Percentiles rank a stretch among this genome's conserved stretches.
These are phyloP conservation scores for Scaptomyza parva DNA, from an alignment of 2,888 invertebrate species.

Conservation along the genomic window DNA sequence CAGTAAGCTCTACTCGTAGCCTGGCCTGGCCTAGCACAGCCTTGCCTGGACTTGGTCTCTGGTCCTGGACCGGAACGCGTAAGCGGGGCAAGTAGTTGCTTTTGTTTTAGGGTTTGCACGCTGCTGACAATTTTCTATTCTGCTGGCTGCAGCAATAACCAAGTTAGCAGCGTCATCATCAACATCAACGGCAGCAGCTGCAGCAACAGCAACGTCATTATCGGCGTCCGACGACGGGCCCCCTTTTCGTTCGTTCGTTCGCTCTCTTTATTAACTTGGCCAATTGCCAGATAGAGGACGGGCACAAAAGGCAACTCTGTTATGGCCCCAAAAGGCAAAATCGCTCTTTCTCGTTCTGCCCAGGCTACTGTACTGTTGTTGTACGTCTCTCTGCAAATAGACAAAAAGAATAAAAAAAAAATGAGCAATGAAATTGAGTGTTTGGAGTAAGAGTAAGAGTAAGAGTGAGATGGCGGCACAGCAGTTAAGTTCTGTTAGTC, in stretches of 20 bases:
- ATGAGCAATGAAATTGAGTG: too few relatives aligned
- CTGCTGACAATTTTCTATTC: constrained; percentile 47
- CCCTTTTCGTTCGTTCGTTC: constrained; percentile 30
- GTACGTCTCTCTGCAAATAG: constrained; percentile 57
- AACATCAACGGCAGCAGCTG: constrained; percentile 57
- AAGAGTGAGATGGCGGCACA: constrained; percentile 16
- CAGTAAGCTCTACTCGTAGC: constrained; percentile 56
- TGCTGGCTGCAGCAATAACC: constrained; percentile 73
- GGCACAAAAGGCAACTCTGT: constrained; percentile 60
- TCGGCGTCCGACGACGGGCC: constrained; percentile 46
- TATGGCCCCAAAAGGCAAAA: constrained; percentile 37
- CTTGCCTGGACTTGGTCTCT: neutral
- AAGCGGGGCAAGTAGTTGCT: neutral
- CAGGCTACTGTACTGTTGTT: constrained; percentile 56
- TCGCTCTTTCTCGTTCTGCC: constrained; percentile 45
- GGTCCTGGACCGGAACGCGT: neutral
- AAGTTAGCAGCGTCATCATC: constrained; percentile 77
- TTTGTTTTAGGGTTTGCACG: constrained; percentile 34
- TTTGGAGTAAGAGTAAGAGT: neutral
- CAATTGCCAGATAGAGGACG: constrained; percentile 73
- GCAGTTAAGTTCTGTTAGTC: constrained; percentile 63
- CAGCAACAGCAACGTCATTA: constrained; percentile 69
- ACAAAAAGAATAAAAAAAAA: constrained; percentile 12
- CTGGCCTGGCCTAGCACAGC: neutral
- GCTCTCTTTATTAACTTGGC: constrained; percentile 76